A percentile compares a stretch with the other conserved stretches of the same genome.
Conservation (phyloP, 2,113 vertebrate species). For the Ceratotherium simum region DNA sequence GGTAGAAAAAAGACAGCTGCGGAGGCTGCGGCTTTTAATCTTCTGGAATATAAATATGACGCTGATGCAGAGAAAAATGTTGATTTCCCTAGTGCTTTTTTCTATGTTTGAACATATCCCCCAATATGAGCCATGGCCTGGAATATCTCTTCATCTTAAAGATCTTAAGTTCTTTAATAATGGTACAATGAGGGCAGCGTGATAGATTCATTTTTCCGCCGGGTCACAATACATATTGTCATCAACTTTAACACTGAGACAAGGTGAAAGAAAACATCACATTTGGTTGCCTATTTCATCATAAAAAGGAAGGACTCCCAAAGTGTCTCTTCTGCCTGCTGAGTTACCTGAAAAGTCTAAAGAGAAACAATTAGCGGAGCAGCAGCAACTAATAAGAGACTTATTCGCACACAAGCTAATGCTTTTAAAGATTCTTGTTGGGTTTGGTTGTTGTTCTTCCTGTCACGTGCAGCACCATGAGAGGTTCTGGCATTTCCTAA, state of each 20-base stretch:
- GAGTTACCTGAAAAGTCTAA: not conserved
- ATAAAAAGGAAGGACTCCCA: not conserved
- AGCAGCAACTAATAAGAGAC: not conserved
- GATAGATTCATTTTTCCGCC: not conserved
- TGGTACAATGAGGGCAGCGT: accelerated
- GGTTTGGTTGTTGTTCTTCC: not conserved
- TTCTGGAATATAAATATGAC: not conserved
- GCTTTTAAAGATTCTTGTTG: not conserved
- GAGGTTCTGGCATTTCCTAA: no score
- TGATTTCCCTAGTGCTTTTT: not conserved
- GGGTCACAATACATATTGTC: accelerated
- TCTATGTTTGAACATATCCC: not conserved
- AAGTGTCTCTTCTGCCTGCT: no score
- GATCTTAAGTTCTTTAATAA: not conserved
- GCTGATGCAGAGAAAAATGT: not conserved
- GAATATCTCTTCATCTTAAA: not conserved
- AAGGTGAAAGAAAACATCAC: not conserved
- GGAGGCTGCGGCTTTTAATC: not conserved
- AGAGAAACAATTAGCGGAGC: not conserved
- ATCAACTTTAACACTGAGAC: not conserved
- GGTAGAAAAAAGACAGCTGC: not conserved
- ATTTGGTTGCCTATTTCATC: not conserved
- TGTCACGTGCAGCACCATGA: not conserved
- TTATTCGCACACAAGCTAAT: not conserved
- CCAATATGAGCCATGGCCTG: not conserved